Evolutionary conservation across 1,140 invertebrate genomes (phyloP), one percentile per base, ranked within the genome.

Genomic region (Brachionus rotundiformis): DNA sequence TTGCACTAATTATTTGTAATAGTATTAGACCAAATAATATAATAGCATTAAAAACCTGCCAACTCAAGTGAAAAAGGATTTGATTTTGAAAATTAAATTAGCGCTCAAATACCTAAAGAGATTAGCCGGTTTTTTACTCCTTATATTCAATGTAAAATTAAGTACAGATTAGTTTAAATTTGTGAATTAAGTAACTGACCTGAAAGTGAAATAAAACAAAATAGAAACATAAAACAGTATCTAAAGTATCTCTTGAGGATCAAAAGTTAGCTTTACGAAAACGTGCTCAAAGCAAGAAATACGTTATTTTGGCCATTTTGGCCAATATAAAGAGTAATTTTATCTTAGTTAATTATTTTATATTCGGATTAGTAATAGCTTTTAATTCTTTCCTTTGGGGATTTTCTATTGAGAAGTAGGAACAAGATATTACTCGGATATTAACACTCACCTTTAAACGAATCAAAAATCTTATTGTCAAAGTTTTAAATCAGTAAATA

Each of bases 391-490:
- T 33, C 65, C 16, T 36, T 71, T 63, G 61, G 61, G 61, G 29
- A 29, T 63, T 59, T 29, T 63, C 29, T 29, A 63, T 33, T 29
- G 13, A 63, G 25, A 31, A 63, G 25, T 29, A 29, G 33, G 19
- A 23, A 71, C 16, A 71, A 71, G 31, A 36, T 36, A 71, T 23
- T 71, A 71, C 65, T 36, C 29, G 33, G 29, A 71, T 23, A 39
- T 36, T 36, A 33, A 36, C 29, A 71, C 65, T 36, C 65, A 71
- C 25, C 25, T 63, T 29, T 63, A 63, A 29, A 63, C 11, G 25
- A 33, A 63, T 63, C 61, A 63, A 63, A 71, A 71, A 71, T 71
- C 65, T 71, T 71, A 36, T 71, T 71, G 65, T 71, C 29, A 63
- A 63, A 63, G 29, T 29, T 63, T 63, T 63, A 29, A 63, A 63